phyloP scores from a whole-genome alignment of 2,797 vertebrate species.

The Lycodopsis pacificus region DNA sequence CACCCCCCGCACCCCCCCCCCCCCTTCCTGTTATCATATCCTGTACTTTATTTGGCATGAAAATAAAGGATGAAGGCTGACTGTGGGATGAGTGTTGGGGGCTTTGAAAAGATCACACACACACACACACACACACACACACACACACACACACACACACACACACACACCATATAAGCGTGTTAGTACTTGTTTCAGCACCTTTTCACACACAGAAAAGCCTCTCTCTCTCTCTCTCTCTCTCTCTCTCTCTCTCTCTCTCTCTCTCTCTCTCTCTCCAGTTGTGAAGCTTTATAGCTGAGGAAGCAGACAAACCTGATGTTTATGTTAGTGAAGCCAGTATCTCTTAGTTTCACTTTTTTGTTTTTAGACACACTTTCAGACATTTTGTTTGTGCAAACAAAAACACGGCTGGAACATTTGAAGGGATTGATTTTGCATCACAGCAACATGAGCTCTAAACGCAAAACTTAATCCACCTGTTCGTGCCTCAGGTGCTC shows the following conservation, averaged over 20 bases:
- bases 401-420: not conserved
- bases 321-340: not conserved
- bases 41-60: conserved; percentile 38
- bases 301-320: not conserved
- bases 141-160: too few species aligned
- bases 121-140: too few species aligned
- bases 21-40: conserved; percentile 24
- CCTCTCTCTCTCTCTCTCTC: not conserved
- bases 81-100: too few species aligned
- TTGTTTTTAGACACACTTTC: not conserved
- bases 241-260: not conserved
- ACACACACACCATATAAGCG: not conserved
- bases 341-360: not conserved
- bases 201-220: conserved; percentile 3
- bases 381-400: not conserved
- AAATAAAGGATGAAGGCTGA: conserved; percentile 2
- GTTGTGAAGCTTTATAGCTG: not conserved
- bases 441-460: not conserved
- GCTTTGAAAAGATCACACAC: too few species aligned
- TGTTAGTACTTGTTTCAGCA: conserved; percentile 24
- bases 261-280: not conserved
- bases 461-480: not conserved
- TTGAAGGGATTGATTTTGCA: not conserved
- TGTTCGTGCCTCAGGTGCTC: not conserved
- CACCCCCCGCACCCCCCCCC: conserved; percentile 13